A percentile compares a stretch with the other conserved stretches of the same genome.
These are phyloP conservation scores for Cephalopterus ornatus DNA, from an alignment of 2,113 vertebrate genomes.

Conservation along the genomic window DNA sequence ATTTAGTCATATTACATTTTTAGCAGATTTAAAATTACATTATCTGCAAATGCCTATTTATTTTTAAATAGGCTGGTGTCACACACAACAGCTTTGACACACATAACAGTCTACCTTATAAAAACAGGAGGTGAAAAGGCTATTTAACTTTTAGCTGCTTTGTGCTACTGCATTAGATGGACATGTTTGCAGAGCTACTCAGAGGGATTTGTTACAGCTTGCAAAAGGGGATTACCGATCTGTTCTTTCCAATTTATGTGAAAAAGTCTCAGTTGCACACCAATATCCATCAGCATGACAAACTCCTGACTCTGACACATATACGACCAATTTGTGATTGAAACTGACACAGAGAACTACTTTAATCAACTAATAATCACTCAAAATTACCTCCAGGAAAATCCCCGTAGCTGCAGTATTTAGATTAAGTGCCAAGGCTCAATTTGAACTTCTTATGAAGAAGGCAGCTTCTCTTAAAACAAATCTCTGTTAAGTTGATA, in stretches of 20 bases:
- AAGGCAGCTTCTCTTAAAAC: not conserved
- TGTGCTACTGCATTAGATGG: not conserved
- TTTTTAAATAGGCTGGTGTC: not conserved
- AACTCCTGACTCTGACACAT: not conserved
- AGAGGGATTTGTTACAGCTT: not conserved
- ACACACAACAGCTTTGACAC: not conserved
- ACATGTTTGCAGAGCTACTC: not conserved
- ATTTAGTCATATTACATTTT: not conserved
- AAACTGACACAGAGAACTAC: constrained; percentile 47
- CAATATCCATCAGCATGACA: constrained; percentile 27
- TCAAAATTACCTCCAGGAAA: constrained; percentile 53
- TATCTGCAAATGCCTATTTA: not conserved
- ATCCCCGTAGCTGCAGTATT: constrained; percentile 13
- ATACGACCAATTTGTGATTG: constrained; percentile 24
- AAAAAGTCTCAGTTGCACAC: constrained; percentile 26
- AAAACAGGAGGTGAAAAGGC: not conserved
- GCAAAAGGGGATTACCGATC: not conserved
- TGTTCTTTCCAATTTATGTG: not conserved
- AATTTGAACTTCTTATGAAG: not conserved
- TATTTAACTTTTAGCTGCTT: not conserved
- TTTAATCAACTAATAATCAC: constrained; percentile 68
- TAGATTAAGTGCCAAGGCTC: constrained; percentile 52
- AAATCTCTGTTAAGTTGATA: not conserved
- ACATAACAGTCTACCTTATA: not conserved
- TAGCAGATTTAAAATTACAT: not conserved